Percentiles rank a stretch among this genome's conserved stretches.
Evolutionary conservation across 2,113 vertebrate genomes (phyloP).

Genomic region (Himantopus leucocephalus): DNA sequence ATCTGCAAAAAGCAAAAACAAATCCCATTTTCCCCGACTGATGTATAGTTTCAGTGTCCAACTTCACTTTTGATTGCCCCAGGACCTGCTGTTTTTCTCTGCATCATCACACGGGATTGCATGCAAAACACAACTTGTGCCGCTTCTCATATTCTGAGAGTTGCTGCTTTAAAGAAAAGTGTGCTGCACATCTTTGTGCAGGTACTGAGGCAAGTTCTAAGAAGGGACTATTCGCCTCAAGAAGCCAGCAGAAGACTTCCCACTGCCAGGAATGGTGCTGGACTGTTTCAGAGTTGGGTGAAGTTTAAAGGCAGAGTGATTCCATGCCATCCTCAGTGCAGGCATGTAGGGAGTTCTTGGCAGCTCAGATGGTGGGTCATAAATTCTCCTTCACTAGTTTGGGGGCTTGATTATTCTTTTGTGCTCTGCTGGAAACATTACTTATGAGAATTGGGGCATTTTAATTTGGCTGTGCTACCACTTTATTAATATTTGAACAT

Average conservation of each 20-base stretch:
- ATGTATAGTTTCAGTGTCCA: not conserved
- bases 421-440: constrained; percentile 63
- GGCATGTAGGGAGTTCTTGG: constrained; percentile 24
- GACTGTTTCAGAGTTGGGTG: not conserved
- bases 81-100: not conserved
- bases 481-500: constrained; percentile 73
- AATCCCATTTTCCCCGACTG: not conserved
- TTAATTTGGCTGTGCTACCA: constrained; percentile 65
- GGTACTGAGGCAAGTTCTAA: not conserved
- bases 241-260: not conserved
- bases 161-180: not conserved
- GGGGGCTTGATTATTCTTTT: constrained; percentile 63
- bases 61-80: not conserved
- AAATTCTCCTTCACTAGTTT: constrained; percentile 64
- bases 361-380: constrained; percentile 47
- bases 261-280: not conserved
- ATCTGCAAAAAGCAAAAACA: not conserved
- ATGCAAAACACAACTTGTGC: not conserved
- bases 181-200: not conserved
- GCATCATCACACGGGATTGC: no score
- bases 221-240: not conserved
- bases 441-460: constrained; percentile 71
- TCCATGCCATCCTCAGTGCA: not conserved
- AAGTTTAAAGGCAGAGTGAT: not conserved
- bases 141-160: not conserved